phyloP scores from a whole-genome alignment of 2,113 vertebrate species.

The Pterocles orientalis region DNA sequence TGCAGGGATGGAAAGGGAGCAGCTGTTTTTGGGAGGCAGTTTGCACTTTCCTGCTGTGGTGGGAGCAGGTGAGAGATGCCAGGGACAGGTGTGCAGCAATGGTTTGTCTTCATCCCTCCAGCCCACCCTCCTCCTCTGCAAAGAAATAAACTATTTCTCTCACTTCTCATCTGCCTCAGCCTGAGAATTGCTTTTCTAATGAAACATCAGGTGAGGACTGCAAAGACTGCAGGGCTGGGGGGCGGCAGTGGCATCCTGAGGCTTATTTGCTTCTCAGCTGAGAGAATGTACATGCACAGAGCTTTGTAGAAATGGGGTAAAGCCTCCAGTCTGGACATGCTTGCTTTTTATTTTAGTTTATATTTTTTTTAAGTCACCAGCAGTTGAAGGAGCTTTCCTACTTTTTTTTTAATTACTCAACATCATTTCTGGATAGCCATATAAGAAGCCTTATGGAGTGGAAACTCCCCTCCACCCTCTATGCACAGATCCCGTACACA shows the following conservation, averaged over 20 bases:
- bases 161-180: not conserved
- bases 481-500: not conserved
- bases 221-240: not conserved
- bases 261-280: not conserved
- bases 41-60: accelerated
- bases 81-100: not conserved
- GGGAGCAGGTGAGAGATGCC: not conserved
- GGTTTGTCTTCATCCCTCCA: not conserved
- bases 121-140: not conserved
- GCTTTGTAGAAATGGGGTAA: not conserved
- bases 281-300: not conserved
- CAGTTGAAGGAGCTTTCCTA: not conserved
- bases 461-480: not conserved
- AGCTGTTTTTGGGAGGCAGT: not conserved
- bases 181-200: not conserved
- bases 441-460: not conserved
- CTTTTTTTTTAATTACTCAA: not conserved
- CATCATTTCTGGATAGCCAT: not conserved
- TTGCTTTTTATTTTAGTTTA: not conserved
- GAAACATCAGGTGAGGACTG: accelerated
- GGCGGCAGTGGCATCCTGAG: not conserved
- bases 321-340: not conserved
- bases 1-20: not conserved
- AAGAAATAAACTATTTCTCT: not conserved
- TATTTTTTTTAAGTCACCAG: not conserved